These are phyloP conservation scores for Portevinia maculata DNA, from an alignment of 2,888 invertebrate species.

Conservation along the genomic window DNA sequence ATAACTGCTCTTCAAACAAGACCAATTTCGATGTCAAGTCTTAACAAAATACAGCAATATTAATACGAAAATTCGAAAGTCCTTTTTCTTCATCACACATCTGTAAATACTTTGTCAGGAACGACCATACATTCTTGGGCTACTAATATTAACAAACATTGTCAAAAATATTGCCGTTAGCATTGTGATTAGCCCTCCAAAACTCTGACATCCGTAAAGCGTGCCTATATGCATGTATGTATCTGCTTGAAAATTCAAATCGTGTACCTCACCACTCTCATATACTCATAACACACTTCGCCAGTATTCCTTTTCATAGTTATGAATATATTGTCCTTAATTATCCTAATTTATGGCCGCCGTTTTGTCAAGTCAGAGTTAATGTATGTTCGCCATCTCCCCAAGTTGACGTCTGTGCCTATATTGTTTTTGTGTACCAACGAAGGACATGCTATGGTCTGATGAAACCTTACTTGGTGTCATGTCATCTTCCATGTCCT, in stretches of 20 bases:
- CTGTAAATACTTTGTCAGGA: no score
- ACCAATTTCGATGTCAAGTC: no score
- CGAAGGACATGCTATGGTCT: conserved; percentile 43
- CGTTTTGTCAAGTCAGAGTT: conserved; percentile 67
- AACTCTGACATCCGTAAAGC: no score
- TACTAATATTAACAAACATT: no score
- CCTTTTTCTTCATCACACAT: no score
- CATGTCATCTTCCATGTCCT: conserved; percentile 19
- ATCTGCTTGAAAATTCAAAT: conserved; percentile 57
- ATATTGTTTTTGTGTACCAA: conserved; percentile 50
- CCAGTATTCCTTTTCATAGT: conserved; percentile 64
- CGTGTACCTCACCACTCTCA: conserved; percentile 55
- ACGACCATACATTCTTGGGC: no score
- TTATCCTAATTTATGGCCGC: conserved; percentile 70
- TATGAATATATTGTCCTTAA: conserved; percentile 73
- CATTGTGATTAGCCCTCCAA: no score
- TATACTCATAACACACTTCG: conserved; percentile 52
- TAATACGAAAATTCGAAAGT: no score
- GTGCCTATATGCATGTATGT: conserved; percentile 10
- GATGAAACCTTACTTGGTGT: conserved; percentile 47
- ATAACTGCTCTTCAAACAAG: no score
- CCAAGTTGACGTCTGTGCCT: not conserved
- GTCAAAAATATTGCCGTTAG: no score
- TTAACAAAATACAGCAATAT: no score
- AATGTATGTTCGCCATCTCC: conserved; percentile 28